Conservation (phyloP, 2,113 vertebrate species). For the Tetrax tetrax region DNA sequence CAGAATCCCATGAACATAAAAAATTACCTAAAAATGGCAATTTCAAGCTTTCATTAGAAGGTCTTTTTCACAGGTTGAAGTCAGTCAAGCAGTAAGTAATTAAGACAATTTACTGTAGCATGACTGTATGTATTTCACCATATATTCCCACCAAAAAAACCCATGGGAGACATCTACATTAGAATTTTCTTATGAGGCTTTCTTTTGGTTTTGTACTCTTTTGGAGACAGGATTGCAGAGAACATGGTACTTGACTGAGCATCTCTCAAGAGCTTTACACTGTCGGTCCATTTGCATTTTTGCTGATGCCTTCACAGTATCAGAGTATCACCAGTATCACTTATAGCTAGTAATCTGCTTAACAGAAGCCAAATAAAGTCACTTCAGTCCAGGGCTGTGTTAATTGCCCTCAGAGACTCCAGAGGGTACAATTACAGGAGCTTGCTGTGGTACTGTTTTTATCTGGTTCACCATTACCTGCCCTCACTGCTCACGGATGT, state of each 20-base stretch:
- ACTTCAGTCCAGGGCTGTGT: neutral
- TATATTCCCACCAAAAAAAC: neutral
- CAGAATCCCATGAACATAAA: slow-evolving; percentile 11
- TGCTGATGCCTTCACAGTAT: neutral
- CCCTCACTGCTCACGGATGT: neutral
- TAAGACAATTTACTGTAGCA: neutral
- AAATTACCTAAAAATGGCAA: slow-evolving; percentile 41
- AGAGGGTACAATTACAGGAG: neutral
- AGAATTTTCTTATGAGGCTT: neutral
- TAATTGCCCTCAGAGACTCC: neutral
- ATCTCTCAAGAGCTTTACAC: neutral
- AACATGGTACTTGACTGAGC: neutral
- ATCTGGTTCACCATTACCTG: neutral
- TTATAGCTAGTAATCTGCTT: neutral
- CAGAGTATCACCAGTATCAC: neutral
- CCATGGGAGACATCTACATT: neutral
- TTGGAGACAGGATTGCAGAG: neutral
- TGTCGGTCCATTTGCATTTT: neutral
- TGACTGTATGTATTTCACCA: neutral
- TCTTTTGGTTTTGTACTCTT: neutral
- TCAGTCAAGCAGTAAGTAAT: slow-evolving; percentile 25
- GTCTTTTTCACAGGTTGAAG: slow-evolving; percentile 19
- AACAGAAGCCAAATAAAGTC: neutral
- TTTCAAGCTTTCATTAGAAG: slow-evolving; percentile 23
- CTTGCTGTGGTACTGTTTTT: neutral